These are phyloP conservation scores for Malurus melanocephalus DNA, from an alignment of 2,113 vertebrate genomes.

Conservation along the genomic window DNA sequence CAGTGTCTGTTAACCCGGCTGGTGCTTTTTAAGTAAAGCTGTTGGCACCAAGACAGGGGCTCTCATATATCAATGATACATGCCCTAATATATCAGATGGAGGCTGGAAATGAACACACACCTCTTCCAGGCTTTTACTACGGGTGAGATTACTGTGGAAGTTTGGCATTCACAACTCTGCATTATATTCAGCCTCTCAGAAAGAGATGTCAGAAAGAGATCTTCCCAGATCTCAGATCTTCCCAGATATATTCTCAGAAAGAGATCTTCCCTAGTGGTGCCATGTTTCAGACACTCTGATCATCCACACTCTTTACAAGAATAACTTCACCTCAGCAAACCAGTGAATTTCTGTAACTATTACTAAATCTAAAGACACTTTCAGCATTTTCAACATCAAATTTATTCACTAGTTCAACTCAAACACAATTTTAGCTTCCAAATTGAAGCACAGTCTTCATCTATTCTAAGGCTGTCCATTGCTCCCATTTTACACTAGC, in stretches of 20 bases:
- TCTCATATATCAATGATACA: not conserved
- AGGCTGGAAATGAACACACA: not conserved
- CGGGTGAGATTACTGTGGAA: not conserved
- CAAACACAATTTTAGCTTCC: not conserved
- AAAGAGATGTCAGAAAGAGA: not conserved
- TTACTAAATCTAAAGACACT: not conserved
- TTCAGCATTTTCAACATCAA: not conserved
- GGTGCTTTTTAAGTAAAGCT: not conserved
- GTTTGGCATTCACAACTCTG: not conserved
- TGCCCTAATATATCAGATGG: not conserved
- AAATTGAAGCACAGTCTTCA: not conserved
- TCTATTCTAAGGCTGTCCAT: not conserved
- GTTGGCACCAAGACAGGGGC: not conserved
- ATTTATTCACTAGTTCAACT: not conserved
- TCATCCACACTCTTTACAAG: not conserved
- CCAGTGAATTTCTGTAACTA: not conserved
- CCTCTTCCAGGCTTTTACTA: not conserved
- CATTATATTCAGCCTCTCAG: not conserved
- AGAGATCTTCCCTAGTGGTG: not conserved
- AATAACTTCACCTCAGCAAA: not conserved
- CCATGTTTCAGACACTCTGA: not conserved
- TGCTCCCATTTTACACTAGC: not conserved
- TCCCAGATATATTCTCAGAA: not conserved
- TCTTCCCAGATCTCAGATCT: not conserved
- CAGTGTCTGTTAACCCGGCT: not conserved